Evolutionary conservation across 2,888 invertebrate species (phyloP).

Genomic region (Oxycera nigricornis): DNA sequence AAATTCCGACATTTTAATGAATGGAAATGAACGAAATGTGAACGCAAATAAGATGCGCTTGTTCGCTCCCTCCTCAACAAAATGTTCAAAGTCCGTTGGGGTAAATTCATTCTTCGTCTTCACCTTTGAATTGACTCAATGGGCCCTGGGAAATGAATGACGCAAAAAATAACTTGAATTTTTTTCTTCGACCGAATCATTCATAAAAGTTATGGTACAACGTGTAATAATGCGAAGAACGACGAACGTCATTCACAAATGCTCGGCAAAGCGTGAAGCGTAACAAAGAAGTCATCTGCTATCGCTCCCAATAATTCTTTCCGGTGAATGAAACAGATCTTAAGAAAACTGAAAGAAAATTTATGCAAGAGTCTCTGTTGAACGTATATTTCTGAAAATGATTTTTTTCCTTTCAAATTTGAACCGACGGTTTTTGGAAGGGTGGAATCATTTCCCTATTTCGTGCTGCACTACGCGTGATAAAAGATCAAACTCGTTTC

Average conservation of each 20-base stretch:
- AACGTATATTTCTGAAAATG: not conserved
- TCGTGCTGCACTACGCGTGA: too few species aligned
- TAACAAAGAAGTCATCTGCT: conserved; percentile 40
- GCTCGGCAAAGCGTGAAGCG: conserved; percentile 42
- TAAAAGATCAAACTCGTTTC: too few species aligned
- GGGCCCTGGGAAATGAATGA: conserved; percentile 32
- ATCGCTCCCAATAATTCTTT: conserved; percentile 21
- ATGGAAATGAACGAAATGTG: conserved; percentile 3
- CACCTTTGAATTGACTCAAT: not conserved
- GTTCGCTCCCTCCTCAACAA: not conserved
- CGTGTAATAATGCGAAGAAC: conserved; percentile 5
- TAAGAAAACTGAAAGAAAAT: not conserved
- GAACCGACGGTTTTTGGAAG: too few species aligned
- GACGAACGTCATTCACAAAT: conserved; percentile 43
- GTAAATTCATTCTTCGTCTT: not conserved
- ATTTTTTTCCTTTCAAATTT: conserved; percentile 11
- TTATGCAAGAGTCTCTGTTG: not conserved
- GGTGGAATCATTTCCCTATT: too few species aligned
- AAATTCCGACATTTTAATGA: conserved; percentile 35
- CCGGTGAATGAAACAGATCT: not conserved
- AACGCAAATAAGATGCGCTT: too few species aligned
- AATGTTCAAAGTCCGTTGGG: not conserved
- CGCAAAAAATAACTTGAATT: conserved; percentile 4
- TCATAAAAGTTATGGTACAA: not conserved
- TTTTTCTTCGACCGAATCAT: conserved; percentile 1